Conservation (phyloP, 2,797 vertebrate genomes). For the Crax fasciolata region DNA sequence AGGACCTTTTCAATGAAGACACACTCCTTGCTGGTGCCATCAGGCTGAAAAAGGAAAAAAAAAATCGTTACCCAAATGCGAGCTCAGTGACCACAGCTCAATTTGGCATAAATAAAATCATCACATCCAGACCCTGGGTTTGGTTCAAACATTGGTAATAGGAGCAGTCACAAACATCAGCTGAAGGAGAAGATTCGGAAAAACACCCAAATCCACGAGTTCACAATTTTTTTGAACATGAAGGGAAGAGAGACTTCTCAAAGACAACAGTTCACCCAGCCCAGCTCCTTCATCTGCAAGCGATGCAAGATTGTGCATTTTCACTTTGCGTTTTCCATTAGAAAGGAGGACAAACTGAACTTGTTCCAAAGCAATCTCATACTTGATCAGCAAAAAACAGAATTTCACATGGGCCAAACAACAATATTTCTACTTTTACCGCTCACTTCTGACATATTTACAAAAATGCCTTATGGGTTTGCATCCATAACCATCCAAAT, state of each 20-base stretch:
- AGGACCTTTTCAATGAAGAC: constrained; percentile 91
- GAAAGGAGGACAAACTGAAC: not conserved
- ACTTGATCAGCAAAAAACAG: not conserved
- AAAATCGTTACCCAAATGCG: not conserved
- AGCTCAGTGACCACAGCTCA: constrained; percentile 11
- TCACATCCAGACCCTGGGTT: constrained; percentile 28
- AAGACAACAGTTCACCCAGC: constrained; percentile 1
- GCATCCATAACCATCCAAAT: not conserved
- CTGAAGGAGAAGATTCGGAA: not conserved
- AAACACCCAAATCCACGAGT: not conserved
- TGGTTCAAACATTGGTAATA: constrained; percentile 1
- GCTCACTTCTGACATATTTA: not conserved
- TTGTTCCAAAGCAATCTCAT: not conserved
- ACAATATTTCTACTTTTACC: not conserved
- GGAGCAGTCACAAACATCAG: constrained; percentile 22
- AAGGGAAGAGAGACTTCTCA: constrained; percentile 9
- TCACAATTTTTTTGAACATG: not conserved
- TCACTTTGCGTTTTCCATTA: constrained; percentile 1
- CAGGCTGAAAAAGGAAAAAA: constrained; percentile 79
- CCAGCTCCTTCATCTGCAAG: constrained; percentile 10
- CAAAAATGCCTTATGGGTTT: not conserved
- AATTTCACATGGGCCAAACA: not conserved
- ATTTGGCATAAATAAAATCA: constrained; percentile 39
- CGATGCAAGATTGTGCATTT: not conserved
- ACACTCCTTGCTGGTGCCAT: constrained; percentile 88